phyloP scores from a whole-genome alignment of 2,888 invertebrate species.

The Tortricodes alternella region DNA sequence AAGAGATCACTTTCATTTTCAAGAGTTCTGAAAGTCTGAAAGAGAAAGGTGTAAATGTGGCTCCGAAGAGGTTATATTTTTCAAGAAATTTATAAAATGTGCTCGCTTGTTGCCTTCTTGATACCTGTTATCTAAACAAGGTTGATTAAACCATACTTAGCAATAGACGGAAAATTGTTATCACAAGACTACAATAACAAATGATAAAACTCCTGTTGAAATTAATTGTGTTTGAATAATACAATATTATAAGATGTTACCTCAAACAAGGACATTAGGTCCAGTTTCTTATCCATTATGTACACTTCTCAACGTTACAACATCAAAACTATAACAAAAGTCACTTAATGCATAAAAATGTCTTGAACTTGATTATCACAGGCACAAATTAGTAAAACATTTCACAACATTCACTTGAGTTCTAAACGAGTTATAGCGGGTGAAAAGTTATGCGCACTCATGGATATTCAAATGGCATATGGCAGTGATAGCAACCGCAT shows the following conservation, averaged over 20 bases:
- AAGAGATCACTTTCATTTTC: constrained; percentile 59
- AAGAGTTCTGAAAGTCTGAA: constrained; percentile 39
- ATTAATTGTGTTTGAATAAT: background rate
- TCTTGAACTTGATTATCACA: constrained; percentile 40
- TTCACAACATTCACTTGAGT: constrained; percentile 42
- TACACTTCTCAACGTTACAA: constrained; percentile 49
- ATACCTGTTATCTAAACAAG: constrained; percentile 10
- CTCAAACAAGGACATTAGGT: constrained; percentile 77
- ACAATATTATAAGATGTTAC: constrained; percentile 50
- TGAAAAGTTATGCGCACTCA: constrained; percentile 38
- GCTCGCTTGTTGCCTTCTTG: background rate
- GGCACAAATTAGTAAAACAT: constrained; percentile 45
- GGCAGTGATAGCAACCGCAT: constrained; percentile 70
- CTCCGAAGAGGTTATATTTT: constrained; percentile 11
- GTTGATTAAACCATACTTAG: background rate
- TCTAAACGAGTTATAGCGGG: constrained; percentile 33
- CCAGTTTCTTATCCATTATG: constrained; percentile 79
- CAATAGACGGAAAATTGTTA: constrained; percentile 3
- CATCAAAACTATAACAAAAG: constrained; percentile 54
- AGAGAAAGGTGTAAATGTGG: constrained; percentile 40
- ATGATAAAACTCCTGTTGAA: background rate
- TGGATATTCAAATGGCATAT: constrained; percentile 63
- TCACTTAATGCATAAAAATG: constrained; percentile 46
- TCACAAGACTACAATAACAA: constrained; percentile 11
- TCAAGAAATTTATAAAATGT: background rate